These are phyloP conservation scores for Epirrita christyi DNA, from an alignment of 2,888 invertebrate species.

Conservation along the genomic window DNA sequence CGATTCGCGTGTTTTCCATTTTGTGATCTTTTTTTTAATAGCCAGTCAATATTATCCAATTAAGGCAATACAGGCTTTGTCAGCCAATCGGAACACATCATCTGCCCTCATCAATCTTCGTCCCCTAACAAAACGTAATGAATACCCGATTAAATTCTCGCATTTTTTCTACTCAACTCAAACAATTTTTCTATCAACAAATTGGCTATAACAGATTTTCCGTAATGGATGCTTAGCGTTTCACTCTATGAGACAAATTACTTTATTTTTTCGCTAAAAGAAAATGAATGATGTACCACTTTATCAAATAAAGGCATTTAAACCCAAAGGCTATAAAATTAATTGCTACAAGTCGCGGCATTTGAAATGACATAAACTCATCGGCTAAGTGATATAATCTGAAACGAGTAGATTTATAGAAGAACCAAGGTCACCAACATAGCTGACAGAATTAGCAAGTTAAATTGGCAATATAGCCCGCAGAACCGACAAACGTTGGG, in stretches of 20 bases:
- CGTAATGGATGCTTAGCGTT: slow-evolving; percentile 23
- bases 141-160: slow-evolving; percentile 31
- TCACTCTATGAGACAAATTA: not conserved
- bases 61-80: slow-evolving; percentile 26
- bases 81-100: slow-evolving; percentile 35
- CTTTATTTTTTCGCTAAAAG: not conserved
- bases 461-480: too few relatives aligned
- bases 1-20: not conserved
- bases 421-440: too few relatives aligned
- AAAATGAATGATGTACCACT: not conserved
- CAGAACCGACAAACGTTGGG: too few relatives aligned
- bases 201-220: slow-evolving; percentile 24
- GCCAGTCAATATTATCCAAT: slow-evolving; percentile 27
- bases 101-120: slow-evolving; percentile 41
- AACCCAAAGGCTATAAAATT: too few relatives aligned
- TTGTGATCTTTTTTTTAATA: slow-evolving; percentile 33
- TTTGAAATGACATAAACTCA: too few relatives aligned
- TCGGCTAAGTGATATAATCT: too few relatives aligned
- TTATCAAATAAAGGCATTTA: too few relatives aligned
- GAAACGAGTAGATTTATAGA: too few relatives aligned
- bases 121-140: slow-evolving; percentile 36
- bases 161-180: slow-evolving; percentile 27
- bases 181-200: slow-evolving; percentile 30
- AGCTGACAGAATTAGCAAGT: too few relatives aligned
- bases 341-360: too few relatives aligned